phyloP scores from a whole-genome alignment of 2,113 vertebrate genomes.

The Misgurnus anguillicaudatus region DNA sequence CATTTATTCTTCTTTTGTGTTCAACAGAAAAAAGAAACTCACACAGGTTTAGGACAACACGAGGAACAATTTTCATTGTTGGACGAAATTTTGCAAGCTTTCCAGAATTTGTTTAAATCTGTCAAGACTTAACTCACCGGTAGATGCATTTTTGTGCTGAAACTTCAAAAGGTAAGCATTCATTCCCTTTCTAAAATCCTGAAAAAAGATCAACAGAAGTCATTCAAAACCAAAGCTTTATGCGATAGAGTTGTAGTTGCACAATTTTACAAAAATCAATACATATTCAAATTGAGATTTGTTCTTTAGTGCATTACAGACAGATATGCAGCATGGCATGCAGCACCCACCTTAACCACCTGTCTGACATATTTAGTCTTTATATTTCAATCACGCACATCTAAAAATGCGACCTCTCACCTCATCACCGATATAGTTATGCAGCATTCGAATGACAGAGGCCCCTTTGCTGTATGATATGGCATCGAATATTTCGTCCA shows the following conservation, averaged over 20 bases:
- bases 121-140: constrained; percentile 76
- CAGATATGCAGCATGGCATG: neutral
- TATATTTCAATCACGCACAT: neutral
- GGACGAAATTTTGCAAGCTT: too few species aligned
- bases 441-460: constrained; percentile 97
- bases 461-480: constrained; percentile 99
- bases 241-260: neutral
- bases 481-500: constrained; percentile 98
- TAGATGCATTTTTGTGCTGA: constrained; percentile 96
- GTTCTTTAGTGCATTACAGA: neutral
- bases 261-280: neutral
- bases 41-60: too few species aligned
- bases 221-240: neutral
- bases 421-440: constrained; percentile 96
- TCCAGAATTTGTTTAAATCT: too few species aligned
- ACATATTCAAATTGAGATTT: too few species aligned
- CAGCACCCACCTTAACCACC: neutral
- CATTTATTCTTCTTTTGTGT: too few species aligned
- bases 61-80: too few species aligned
- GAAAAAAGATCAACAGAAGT: constrained; percentile 35
- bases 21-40: too few species aligned
- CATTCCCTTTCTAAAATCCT: constrained; percentile 99
- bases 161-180: constrained; percentile 94
- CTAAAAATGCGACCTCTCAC: constrained; percentile 66
- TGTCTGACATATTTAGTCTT: neutral